phyloP scores from a whole-genome alignment of 2,888 invertebrate species.

The Heliconius aoede region DNA sequence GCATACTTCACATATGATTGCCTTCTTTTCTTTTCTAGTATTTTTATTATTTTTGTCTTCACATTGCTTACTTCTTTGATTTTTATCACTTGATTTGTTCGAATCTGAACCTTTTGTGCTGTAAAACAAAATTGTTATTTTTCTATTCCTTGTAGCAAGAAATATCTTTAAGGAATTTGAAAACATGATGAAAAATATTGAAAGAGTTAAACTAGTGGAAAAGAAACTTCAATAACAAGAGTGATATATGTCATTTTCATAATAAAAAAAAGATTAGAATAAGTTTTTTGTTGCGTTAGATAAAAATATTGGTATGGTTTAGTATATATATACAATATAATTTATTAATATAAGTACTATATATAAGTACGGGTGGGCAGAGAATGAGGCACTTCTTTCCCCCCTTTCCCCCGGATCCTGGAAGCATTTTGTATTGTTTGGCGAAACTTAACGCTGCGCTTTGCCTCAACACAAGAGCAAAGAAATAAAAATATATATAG shows the following conservation, averaged over 20 bases:
- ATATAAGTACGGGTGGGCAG: too few relatives aligned
- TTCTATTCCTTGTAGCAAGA: background rate
- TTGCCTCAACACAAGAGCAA: too few relatives aligned
- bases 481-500: too few relatives aligned
- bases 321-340: too few relatives aligned
- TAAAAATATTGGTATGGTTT: too few relatives aligned
- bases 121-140: background rate
- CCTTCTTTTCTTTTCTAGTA: background rate
- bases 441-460: too few relatives aligned
- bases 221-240: background rate
- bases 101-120: constrained; percentile 6
- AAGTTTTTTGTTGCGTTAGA: too few relatives aligned
- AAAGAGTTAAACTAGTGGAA: background rate
- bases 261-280: background rate
- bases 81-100: constrained; percentile 1
- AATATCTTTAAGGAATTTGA: background rate
- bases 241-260: background rate
- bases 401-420: too few relatives aligned
- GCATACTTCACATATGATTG: constrained; percentile 7
- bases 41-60: background rate
- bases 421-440: too few relatives aligned
- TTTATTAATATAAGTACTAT: too few relatives aligned
- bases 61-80: background rate
- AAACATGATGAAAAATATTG: background rate
- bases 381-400: too few relatives aligned